phyloP scores from a whole-genome alignment of 2,797 vertebrate genomes.

The Lacerta bilineata region DNA sequence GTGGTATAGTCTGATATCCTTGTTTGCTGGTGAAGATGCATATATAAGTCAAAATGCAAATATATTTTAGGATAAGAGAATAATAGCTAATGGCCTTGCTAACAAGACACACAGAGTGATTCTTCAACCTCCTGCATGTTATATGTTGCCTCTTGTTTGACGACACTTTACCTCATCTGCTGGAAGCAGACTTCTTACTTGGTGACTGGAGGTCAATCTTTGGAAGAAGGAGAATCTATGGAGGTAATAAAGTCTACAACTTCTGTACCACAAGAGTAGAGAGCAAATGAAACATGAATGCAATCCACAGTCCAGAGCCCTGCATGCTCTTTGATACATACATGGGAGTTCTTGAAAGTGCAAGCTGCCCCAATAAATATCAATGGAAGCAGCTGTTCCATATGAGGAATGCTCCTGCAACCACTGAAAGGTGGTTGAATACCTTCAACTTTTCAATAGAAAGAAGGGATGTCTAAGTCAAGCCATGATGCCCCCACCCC shows the following conservation, averaged over 20 bases:
- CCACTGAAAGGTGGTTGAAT: not conserved
- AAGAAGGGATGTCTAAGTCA: not conserved
- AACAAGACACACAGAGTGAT: not conserved
- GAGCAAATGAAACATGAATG: not conserved
- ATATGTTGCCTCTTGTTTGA: not conserved
- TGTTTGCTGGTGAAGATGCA: too few relatives aligned
- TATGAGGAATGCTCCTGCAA: not conserved
- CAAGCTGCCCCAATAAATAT: not conserved
- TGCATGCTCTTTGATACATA: not conserved
- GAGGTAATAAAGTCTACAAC: not conserved
- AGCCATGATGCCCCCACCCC: too few relatives aligned
- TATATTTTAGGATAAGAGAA: not conserved
- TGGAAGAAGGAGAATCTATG: not conserved
- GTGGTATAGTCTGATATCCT: too few relatives aligned
- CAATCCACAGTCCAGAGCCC: not conserved
- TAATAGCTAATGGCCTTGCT: not conserved
- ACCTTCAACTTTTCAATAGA: not conserved
- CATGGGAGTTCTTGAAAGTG: not conserved
- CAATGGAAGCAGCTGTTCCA: not conserved
- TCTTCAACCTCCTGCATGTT: not conserved
- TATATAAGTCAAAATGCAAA: too few relatives aligned
- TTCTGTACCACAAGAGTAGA: not conserved
- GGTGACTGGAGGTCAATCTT: not conserved
- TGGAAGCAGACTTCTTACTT: not conserved
- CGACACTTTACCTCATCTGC: not conserved